Percentiles rank a stretch among this genome's conserved stretches.
phyloP scores from a whole-genome alignment of 2,797 vertebrate species.

The Acridotheres tristis region DNA sequence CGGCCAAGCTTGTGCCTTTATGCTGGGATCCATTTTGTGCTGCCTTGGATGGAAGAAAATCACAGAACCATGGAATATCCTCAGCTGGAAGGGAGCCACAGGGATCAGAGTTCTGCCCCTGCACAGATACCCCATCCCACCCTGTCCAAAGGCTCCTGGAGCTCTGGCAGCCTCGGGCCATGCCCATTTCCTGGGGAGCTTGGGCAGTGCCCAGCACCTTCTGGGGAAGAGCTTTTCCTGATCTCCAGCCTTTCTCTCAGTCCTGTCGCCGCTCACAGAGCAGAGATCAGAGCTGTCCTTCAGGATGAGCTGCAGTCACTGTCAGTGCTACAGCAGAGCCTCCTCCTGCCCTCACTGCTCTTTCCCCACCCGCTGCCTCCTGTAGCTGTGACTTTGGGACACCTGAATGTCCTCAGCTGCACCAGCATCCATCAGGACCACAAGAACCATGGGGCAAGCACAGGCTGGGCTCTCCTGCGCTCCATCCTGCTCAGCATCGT shows the following conservation, averaged over 20 bases:
- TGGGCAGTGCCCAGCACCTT: background rate
- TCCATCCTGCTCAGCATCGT: background rate
- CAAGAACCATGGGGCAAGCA: fast-evolving
- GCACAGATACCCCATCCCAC: background rate
- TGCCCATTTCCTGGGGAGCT: background rate
- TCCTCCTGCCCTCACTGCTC: background rate
- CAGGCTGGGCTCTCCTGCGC: fast-evolving
- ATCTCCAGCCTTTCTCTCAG: fast-evolving
- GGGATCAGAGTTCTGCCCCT: background rate
- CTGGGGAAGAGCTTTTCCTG: too few relatives aligned
- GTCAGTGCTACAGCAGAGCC: background rate
- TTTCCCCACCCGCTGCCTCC: background rate
- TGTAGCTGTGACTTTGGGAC: background rate
- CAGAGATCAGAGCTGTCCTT: background rate
- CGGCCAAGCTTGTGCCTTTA: fast-evolving
- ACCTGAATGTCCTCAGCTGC: background rate
- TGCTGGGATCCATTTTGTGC: fast-evolving
- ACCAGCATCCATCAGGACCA: fast-evolving
- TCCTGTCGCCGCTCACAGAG: background rate
- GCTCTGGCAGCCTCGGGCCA: background rate
- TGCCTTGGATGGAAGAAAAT: background rate
- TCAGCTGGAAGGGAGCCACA: background rate
- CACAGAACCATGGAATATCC: background rate
- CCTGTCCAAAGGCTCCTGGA: background rate
- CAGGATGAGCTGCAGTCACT: background rate